Conservation (phyloP, 2,113 vertebrate genomes). For the Pygoscelis adeliae region DNA sequence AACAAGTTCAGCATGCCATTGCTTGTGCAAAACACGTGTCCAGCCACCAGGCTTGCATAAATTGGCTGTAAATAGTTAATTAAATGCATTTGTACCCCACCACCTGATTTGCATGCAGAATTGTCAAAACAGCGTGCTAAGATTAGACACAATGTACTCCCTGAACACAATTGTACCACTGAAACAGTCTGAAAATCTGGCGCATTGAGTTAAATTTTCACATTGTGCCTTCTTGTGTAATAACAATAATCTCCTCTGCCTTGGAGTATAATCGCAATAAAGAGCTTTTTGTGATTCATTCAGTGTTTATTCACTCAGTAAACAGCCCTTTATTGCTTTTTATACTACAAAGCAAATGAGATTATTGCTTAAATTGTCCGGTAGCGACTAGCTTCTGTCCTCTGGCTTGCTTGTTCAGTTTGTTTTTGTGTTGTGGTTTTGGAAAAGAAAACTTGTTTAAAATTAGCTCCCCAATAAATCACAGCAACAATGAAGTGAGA, state of each 20-base stretch:
- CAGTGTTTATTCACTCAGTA: conserved; percentile 75
- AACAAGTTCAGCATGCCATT: conserved; percentile 36
- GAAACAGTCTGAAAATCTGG: conserved; percentile 64
- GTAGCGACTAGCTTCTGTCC: conserved; percentile 66
- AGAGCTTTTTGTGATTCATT: conserved; percentile 76
- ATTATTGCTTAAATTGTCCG: conserved; percentile 76
- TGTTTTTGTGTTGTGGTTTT: conserved; percentile 74
- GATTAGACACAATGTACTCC: conserved; percentile 68
- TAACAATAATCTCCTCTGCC: conserved; percentile 71
- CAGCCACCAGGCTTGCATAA: conserved; percentile 57
- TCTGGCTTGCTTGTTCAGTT: conserved; percentile 69
- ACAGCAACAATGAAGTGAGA: conserved; percentile 77
- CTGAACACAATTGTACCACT: conserved; percentile 52
- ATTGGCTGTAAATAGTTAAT: conserved; percentile 66
- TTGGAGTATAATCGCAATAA: conserved; percentile 70
- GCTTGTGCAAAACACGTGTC: conserved; percentile 58
- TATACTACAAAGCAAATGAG: conserved; percentile 77
- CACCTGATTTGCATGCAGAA: conserved; percentile 68
- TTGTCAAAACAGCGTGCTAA: conserved; percentile 61
- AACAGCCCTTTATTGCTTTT: conserved; percentile 76
- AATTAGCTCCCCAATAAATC: conserved; percentile 80
- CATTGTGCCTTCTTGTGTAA: conserved; percentile 71
- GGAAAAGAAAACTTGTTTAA: conserved; percentile 72
- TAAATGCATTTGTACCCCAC: conserved; percentile 69
- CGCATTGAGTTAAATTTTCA: conserved; percentile 71